These are phyloP conservation scores for Hydrophis major DNA, from an alignment of 2,797 vertebrate genomes.

Conservation along the genomic window DNA sequence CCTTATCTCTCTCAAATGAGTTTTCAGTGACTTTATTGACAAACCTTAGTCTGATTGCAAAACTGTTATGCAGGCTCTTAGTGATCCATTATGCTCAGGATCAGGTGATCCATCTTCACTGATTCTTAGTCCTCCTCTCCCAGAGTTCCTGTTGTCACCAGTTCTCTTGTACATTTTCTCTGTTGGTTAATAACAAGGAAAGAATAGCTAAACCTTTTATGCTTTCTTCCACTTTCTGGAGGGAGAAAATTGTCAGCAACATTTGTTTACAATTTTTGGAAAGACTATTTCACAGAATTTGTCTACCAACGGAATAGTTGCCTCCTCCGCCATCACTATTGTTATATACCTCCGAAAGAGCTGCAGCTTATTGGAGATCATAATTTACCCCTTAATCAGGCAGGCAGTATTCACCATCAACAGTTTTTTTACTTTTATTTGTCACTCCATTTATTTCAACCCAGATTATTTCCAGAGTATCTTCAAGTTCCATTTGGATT, in stretches of 20 bases:
- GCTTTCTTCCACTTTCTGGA: not conserved
- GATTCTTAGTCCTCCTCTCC: not conserved
- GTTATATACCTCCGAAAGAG: not conserved
- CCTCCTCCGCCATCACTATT: not conserved
- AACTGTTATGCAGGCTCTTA: not conserved
- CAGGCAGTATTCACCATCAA: not conserved
- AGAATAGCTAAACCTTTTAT: not conserved
- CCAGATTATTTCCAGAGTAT: not conserved
- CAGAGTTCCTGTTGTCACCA: not conserved
- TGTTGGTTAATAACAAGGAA: not conserved
- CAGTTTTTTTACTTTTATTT: not conserved
- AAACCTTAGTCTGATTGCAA: not conserved
- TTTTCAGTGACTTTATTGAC: not conserved
- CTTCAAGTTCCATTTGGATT: not conserved
- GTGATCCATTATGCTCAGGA: not conserved
- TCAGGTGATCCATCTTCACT: not conserved
- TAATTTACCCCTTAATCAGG: not conserved
- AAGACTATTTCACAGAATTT: not conserved
- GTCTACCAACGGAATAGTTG: not conserved
- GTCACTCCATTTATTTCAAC: not conserved
- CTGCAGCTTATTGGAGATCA: not conserved
- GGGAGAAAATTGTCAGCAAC: not conserved
- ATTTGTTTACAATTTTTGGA: not conserved
- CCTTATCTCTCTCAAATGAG: not conserved
- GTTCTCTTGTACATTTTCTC: not conserved